A percentile compares a stretch with the other conserved stretches of the same genome.
Conservation (phyloP, 2,113 vertebrate genomes). For the Orthonyx spaldingii region DNA sequence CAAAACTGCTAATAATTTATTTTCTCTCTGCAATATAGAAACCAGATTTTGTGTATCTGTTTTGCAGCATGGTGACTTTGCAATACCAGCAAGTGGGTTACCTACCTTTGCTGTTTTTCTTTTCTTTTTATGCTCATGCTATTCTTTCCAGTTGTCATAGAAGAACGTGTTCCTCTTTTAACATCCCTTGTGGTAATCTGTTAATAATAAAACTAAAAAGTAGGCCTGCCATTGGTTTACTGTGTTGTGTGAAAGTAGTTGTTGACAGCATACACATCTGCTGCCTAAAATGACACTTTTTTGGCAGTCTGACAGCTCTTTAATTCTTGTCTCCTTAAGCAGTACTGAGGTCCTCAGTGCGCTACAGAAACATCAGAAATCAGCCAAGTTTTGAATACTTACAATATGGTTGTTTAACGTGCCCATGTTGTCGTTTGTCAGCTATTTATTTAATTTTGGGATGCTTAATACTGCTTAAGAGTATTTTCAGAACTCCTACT, state of each 20-base stretch:
- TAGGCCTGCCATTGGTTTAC: background rate
- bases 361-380: constrained; percentile 7
- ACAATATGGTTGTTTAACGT: background rate
- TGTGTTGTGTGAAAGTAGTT: constrained; percentile 1
- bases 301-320: constrained; percentile 36
- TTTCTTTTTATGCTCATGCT: background rate
- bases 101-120: background rate
- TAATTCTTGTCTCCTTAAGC: constrained; percentile 36
- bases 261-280: constrained; percentile 12
- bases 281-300: constrained; percentile 21
- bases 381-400: background rate
- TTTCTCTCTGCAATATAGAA: background rate
- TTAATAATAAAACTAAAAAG: constrained; percentile 33
- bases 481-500: background rate
- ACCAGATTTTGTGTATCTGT: background rate
- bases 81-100: background rate
- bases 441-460: background rate
- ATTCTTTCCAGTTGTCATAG: background rate
- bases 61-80: background rate
- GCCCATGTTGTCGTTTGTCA: background rate
- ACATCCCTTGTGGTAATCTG: background rate
- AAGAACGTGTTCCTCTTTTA: background rate
- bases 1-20: background rate
- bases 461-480: background rate
- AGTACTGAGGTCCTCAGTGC: background rate